phyloP scores from a whole-genome alignment of 2,113 vertebrate genomes.

The Callospermophilus lateralis region DNA sequence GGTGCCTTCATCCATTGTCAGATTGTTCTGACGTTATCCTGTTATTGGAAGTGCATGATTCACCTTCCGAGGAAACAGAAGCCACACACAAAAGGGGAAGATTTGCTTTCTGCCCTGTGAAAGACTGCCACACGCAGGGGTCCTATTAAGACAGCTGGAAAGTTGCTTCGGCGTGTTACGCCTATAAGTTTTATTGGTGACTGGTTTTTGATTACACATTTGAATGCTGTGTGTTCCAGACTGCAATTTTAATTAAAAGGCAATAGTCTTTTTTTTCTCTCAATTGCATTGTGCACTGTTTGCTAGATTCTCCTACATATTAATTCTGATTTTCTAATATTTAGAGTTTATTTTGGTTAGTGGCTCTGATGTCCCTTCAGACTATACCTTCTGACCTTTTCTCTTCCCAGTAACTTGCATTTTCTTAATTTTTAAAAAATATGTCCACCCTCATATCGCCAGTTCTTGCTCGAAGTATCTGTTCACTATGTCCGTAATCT shows the following conservation, averaged over 20 bases:
- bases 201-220: conserved; percentile 93
- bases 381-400: background rate
- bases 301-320: conserved; percentile 72
- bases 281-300: conserved; percentile 77
- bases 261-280: conserved; percentile 78
- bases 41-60: conserved; percentile 88
- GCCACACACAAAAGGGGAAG: conserved; percentile 91
- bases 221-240: conserved; percentile 89
- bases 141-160: conserved; percentile 94
- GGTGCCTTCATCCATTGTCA: conserved; percentile 74
- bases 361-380: background rate
- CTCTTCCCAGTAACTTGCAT: background rate
- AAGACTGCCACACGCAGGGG: conserved; percentile 91
- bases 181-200: conserved; percentile 94
- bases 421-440: background rate
- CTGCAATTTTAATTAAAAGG: conserved; percentile 90
- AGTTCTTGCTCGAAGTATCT: background rate
- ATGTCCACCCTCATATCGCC: background rate
- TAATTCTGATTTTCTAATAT: conserved; percentile 60
- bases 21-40: conserved; percentile 83
- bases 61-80: conserved; percentile 94
- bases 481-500: background rate
- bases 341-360: conserved; percentile 37
- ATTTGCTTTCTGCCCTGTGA: conserved; percentile 89
- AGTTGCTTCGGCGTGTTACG: conserved; percentile 91